These are phyloP conservation scores for Tyrophagus putrescentiae DNA, from an alignment of 1,140 invertebrate species.

Conservation along the genomic window DNA sequence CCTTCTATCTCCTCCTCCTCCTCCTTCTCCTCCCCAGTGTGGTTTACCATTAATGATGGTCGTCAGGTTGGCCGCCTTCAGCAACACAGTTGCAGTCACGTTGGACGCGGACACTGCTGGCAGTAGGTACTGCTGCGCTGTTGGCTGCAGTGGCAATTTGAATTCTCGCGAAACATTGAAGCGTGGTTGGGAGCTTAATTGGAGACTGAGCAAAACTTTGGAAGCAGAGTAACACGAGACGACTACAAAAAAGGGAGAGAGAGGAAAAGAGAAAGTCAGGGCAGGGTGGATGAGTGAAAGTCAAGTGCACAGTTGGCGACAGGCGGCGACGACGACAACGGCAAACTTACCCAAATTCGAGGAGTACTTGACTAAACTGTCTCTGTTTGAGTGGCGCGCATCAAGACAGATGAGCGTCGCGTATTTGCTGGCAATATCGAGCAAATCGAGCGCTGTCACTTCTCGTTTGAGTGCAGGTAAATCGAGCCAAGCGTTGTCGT, in stretches of 20 bases:
- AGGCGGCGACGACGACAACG: too few relatives aligned
- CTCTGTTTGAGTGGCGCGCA: neutral
- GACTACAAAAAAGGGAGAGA: neutral
- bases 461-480: neutral
- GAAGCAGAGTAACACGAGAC: conserved; percentile 5
- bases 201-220: neutral
- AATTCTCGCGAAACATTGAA: neutral
- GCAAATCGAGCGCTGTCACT: neutral
- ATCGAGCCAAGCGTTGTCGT: neutral
- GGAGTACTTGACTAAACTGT: neutral
- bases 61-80: neutral
- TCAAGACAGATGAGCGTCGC: neutral
- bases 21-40: too few relatives aligned
- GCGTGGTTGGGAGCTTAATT: neutral
- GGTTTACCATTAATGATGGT: conserved; percentile 1
- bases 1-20: too few relatives aligned
- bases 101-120: neutral
- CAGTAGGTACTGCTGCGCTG: neutral
- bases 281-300: too few relatives aligned
- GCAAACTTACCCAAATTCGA: neutral
- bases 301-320: too few relatives aligned
- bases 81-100: neutral
- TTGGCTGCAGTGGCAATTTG: neutral
- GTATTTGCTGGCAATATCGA: neutral
- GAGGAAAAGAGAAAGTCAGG: neutral